A percentile compares a stretch with the other conserved stretches of the same genome.
Conservation (phyloP, 2,797 vertebrate species). For the Linurgus olivaceus region DNA sequence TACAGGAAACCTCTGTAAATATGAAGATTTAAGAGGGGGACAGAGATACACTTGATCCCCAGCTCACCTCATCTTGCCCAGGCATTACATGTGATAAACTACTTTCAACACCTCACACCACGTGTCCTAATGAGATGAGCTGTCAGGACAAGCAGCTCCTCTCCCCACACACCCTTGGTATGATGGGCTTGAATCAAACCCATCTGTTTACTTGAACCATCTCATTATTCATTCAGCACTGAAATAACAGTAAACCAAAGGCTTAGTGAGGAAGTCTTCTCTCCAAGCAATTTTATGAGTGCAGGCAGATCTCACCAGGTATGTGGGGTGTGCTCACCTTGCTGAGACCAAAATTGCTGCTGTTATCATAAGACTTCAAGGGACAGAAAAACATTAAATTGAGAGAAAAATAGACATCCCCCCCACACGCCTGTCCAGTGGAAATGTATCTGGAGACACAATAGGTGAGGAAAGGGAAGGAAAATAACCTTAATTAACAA, state of each 20-base stretch:
- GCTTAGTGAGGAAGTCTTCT: slow-evolving; percentile 22
- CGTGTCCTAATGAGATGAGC: slow-evolving; percentile 33
- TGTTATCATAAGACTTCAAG: not conserved
- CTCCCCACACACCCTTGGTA: not conserved
- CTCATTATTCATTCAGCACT: slow-evolving; percentile 46
- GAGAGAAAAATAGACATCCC: not conserved
- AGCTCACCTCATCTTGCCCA: slow-evolving; percentile 1
- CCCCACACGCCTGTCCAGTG: rapidly evolving
- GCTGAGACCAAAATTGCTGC: not conserved
- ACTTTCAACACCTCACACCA: slow-evolving; percentile 50
- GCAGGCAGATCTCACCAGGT: slow-evolving; percentile 5
- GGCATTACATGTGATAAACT: slow-evolving; percentile 10
- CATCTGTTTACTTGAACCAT: slow-evolving; percentile 43
- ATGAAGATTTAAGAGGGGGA: not conserved
- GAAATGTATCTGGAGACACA: not conserved
- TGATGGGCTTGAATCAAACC: slow-evolving; percentile 41
- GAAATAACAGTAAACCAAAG: slow-evolving; percentile 54
- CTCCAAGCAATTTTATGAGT: slow-evolving; percentile 1
- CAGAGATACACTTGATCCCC: not conserved
- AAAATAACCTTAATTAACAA: slow-evolving; percentile 26
- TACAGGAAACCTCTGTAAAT: not conserved
- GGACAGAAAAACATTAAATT: not conserved
- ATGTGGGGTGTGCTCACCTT: slow-evolving; percentile 40
- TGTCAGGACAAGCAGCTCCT: slow-evolving; percentile 50
- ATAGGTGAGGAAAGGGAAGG: not conserved